A percentile compares a stretch with the other conserved stretches of the same genome.
phyloP scores from a whole-genome alignment of 2,888 invertebrate genomes.

The Junonia oenone region DNA sequence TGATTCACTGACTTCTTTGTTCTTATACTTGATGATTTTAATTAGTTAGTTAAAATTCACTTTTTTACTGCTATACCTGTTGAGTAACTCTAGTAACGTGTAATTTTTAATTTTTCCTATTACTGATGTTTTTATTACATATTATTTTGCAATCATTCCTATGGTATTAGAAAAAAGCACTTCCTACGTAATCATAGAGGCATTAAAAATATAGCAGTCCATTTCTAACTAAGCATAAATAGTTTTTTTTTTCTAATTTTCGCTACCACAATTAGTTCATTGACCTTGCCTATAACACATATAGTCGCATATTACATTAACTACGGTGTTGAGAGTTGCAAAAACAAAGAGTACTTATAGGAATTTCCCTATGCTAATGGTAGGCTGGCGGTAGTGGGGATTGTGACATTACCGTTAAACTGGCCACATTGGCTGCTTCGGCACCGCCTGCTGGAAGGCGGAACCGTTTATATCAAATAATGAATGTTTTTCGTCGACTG shows the following conservation, averaged over 20 bases:
- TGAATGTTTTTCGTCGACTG: slow-evolving; percentile 5
- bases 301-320: background rate
- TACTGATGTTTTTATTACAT: background rate
- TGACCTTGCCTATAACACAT: background rate
- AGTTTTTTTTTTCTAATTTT: background rate
- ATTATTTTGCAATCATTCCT: background rate
- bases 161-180: background rate
- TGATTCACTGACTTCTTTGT: slow-evolving; percentile 24
- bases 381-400: slow-evolving; percentile 27
- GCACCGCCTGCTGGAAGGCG: slow-evolving; percentile 34
- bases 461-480: slow-evolving; percentile 28
- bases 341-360: slow-evolving; percentile 2
- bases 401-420: slow-evolving; percentile 32
- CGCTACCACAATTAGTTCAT: background rate
- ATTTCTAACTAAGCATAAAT: background rate
- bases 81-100: slow-evolving; percentile 17
- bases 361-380: slow-evolving; percentile 7
- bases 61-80: slow-evolving; percentile 15
- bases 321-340: background rate
- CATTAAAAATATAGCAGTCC: background rate
- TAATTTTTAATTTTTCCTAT: slow-evolving; percentile 4
- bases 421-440: slow-evolving; percentile 30
- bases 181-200: no score
- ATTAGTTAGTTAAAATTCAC: slow-evolving; percentile 18
- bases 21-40: slow-evolving; percentile 12